phyloP scores from a whole-genome alignment of 2,113 vertebrate genomes.

The Microcebus tavaratra region DNA sequence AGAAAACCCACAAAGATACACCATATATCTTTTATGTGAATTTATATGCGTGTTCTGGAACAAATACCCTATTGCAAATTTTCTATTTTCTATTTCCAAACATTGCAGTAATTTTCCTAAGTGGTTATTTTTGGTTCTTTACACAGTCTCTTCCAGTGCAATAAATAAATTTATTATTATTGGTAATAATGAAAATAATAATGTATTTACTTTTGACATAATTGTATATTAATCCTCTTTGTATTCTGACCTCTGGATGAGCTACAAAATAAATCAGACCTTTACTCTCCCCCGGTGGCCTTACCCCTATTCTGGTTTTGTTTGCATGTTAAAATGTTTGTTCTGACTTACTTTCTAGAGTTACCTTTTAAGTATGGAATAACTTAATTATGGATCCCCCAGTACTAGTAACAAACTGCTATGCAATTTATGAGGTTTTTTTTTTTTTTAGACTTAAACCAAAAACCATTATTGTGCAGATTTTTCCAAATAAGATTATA shows the following conservation, averaged over 20 bases:
- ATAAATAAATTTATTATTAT: slow-evolving; percentile 54
- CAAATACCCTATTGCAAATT: slow-evolving; percentile 48
- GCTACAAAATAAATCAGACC: slow-evolving; percentile 43
- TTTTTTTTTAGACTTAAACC: not conserved
- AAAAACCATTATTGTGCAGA: not conserved
- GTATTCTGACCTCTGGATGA: slow-evolving; percentile 33
- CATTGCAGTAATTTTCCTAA: slow-evolving; percentile 42
- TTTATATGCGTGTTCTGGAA: slow-evolving; percentile 20
- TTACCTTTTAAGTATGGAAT: slow-evolving; percentile 42
- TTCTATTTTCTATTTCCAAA: slow-evolving; percentile 42
- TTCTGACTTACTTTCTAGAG: slow-evolving; percentile 45
- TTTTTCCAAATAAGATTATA: not conserved
- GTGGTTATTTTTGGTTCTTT: slow-evolving; percentile 48
- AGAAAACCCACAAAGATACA: not conserved
- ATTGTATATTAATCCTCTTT: slow-evolving; percentile 11
- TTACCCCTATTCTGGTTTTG: not conserved
- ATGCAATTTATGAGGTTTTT: not conserved
- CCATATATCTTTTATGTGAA: slow-evolving; percentile 12
- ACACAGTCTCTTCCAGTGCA: slow-evolving; percentile 28
- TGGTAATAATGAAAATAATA: slow-evolving; percentile 58
- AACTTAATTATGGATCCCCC: slow-evolving; percentile 17
- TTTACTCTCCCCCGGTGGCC: slow-evolving; percentile 52
- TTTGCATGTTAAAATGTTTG: slow-evolving; percentile 51
- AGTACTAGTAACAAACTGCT: slow-evolving; percentile 36
- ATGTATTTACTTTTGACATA: slow-evolving; percentile 43